These are phyloP conservation scores for Agrotis clavis DNA, from an alignment of 2,888 invertebrate genomes.

Conservation along the genomic window DNA sequence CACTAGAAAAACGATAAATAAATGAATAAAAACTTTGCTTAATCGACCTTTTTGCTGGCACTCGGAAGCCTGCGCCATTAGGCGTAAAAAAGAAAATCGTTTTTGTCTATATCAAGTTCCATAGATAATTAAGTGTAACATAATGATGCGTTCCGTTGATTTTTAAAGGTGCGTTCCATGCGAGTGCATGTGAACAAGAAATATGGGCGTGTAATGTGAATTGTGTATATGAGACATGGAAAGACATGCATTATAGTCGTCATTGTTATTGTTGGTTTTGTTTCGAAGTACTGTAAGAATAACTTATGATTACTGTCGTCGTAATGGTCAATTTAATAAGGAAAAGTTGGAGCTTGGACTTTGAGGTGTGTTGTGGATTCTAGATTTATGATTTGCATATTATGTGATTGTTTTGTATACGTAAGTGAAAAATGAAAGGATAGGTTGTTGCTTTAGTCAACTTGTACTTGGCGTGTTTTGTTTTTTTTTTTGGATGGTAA, in stretches of 20 bases:
- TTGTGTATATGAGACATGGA: conserved; percentile 53
- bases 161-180: conserved; percentile 73
- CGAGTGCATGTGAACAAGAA: conserved; percentile 68
- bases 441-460: neutral
- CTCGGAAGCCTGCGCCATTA: conserved; percentile 52
- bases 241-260: conserved; percentile 46
- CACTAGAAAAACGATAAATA: conserved; percentile 43
- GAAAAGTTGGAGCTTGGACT: conserved; percentile 29
- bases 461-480: no score
- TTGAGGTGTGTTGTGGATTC: neutral
- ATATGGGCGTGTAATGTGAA: conserved; percentile 52
- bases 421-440: neutral
- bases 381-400: conserved; percentile 19
- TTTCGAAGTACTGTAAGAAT: conserved; percentile 35
- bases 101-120: conserved; percentile 62
- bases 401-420: neutral
- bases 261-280: conserved; percentile 51
- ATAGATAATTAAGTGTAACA: conserved; percentile 65
- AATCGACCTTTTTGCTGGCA: conserved; percentile 51
- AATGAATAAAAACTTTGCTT: conserved; percentile 53
- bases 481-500: no score
- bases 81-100: conserved; percentile 56
- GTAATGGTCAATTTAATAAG: conserved; percentile 56
- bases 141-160: conserved; percentile 66
- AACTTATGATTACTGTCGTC: conserved; percentile 46